A percentile compares a stretch with the other conserved stretches of the same genome.
Evolutionary conservation across 2,888 invertebrate genomes (phyloP).

Genomic region (Agrypnus murinus): DNA sequence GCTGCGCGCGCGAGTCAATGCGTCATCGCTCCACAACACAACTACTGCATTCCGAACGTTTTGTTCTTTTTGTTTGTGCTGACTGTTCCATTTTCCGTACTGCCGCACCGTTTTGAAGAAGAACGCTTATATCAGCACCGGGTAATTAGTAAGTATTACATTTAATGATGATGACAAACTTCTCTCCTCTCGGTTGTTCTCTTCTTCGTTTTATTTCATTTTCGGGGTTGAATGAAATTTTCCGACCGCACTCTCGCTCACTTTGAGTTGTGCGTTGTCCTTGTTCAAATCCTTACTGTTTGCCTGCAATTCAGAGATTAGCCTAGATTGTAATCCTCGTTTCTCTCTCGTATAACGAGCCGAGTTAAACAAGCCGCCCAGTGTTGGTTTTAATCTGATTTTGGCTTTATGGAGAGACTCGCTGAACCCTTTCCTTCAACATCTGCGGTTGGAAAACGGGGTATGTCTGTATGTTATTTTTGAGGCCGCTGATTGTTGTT

Average conservation of each 20-base stretch:
- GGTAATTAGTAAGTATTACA: slow-evolving; percentile 17
- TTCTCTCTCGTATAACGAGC: slow-evolving; percentile 24
- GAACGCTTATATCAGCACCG: slow-evolving; percentile 33
- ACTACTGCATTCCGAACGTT: slow-evolving; percentile 15
- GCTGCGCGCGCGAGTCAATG: slow-evolving; percentile 15
- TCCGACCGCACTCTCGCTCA: not conserved
- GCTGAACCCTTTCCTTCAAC: not conserved
- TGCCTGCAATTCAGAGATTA: slow-evolving; percentile 36
- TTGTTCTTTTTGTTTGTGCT: slow-evolving; percentile 36
- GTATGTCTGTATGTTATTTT: slow-evolving; percentile 3
- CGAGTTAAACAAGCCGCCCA: slow-evolving; percentile 27
- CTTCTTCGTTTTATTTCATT: not conserved
- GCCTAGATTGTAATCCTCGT: slow-evolving; percentile 26
- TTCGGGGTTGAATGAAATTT: not conserved
- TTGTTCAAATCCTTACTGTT: slow-evolving; percentile 18
- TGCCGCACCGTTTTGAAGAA: slow-evolving; percentile 17
- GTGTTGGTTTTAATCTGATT: slow-evolving; percentile 42
- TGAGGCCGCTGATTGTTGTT: not conserved
- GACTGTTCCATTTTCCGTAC: slow-evolving; percentile 36
- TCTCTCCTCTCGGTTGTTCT: slow-evolving; percentile 14
- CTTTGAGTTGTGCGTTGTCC: slow-evolving; percentile 13
- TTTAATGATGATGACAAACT: slow-evolving; percentile 25
- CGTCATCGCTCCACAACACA: not conserved
- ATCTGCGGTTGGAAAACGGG: not conserved
- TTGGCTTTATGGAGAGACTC: slow-evolving; percentile 13